Evolutionary conservation across 1,140 invertebrate genomes (phyloP), one percentile per base, ranked within the genome.

Genomic region (Sycobia sp.): DNA sequence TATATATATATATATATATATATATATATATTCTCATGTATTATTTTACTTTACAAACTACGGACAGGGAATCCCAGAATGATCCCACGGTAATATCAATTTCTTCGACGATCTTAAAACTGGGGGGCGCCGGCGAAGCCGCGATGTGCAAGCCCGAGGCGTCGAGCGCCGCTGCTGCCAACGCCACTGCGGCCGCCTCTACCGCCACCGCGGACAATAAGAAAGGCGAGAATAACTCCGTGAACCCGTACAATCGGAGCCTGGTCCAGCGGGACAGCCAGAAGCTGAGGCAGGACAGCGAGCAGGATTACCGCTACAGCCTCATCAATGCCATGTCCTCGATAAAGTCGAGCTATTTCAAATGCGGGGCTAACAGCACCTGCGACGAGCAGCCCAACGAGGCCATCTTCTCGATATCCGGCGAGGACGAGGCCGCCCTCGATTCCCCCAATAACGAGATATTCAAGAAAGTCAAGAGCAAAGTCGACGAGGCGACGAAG

Each of bases 181-280:
- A n/a, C n/a, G n/a, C n/a, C n/a, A n/a, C 1, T n/a, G 13, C 46
- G n/a, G n/a, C 25, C 1, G 25, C n/a, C n/a, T n/a, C n/a, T n/a
- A n/a, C n/a, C n/a, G n/a, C n/a, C 4, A 32, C 32, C 23, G 13
- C 46, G 14, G 46, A 9, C 47, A 32, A 32, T 32, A 32, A 32
- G 4, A 70, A 67, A 29, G 69, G 63, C 49, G 59, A 70, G 36
- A 75, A 69, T 47, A 11, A 32, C 4, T 61, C 71, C 2, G 51
- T 67, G 39, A 74, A 75, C 70, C 72, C 74, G 27, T 73, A 74
- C 59, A 68, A 75, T 68, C 66, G 69, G 54, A 57, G 54, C 64
- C 47, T 46, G 63, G 22, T 20, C 57, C 22, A 27, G 44, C 58
- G 51, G 67, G 62, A 49, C 67, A 67, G 13, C 53, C 69, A 38